Conservation (phyloP, 2,113 vertebrate genomes). For the Macrotus californicus region DNA sequence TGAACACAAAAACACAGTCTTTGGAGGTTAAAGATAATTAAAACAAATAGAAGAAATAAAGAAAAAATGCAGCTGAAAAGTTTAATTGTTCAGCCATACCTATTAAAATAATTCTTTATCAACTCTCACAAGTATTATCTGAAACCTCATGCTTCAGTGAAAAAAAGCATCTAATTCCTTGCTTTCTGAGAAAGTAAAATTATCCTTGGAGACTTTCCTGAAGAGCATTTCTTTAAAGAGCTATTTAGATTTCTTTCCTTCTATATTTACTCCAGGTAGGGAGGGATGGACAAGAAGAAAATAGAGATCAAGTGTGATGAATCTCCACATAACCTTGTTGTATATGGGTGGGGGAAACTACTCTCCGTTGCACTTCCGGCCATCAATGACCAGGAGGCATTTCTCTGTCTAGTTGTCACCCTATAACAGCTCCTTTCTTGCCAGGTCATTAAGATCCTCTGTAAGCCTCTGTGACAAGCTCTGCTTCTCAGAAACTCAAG, state of each 20-base stretch:
- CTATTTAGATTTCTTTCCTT: slow-evolving; percentile 5
- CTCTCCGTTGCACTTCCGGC: background rate
- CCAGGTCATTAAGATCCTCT: slow-evolving; percentile 58
- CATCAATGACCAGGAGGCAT: background rate
- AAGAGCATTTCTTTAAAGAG: background rate
- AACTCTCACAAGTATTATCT: background rate
- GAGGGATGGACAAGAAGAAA: background rate
- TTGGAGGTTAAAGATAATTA: background rate
- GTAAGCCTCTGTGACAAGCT: slow-evolving; percentile 50
- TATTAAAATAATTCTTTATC: background rate
- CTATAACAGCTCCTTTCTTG: slow-evolving; percentile 9
- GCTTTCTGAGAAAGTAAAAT: slow-evolving; percentile 9
- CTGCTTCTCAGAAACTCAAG: slow-evolving; percentile 53
- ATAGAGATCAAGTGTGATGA: background rate
- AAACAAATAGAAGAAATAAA: background rate
- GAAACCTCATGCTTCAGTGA: background rate
- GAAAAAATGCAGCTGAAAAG: background rate
- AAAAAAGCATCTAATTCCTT: slow-evolving; percentile 16
- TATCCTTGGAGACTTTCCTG: background rate
- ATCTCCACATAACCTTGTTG: background rate
- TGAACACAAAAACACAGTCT: background rate
- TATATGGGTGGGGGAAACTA: background rate
- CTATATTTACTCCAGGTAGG: background rate
- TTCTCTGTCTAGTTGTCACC: slow-evolving; percentile 44
- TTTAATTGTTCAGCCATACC: background rate